Percentiles rank a stretch among this genome's conserved stretches.
phyloP scores from a whole-genome alignment of 2,888 invertebrate genomes.

The Tenthredo amoena region DNA sequence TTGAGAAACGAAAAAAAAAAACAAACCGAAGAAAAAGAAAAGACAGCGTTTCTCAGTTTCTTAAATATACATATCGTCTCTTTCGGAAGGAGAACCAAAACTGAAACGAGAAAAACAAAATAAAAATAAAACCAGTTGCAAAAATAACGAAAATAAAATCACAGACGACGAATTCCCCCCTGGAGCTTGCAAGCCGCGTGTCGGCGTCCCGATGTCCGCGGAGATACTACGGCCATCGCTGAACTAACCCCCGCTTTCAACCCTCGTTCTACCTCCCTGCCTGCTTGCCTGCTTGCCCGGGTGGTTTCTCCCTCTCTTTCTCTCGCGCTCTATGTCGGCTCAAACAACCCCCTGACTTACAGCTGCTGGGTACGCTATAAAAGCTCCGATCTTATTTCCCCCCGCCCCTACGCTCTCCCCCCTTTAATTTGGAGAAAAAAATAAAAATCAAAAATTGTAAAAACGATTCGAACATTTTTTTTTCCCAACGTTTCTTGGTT shows the following conservation, averaged over 20 bases:
- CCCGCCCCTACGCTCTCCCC: too few species aligned
- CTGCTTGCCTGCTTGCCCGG: conserved; percentile 61
- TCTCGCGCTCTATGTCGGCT: conserved; percentile 19
- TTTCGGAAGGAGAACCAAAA: not conserved
- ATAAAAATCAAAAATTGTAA: too few species aligned
- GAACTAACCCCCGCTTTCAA: conserved; percentile 66
- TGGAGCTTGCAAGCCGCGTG: conserved; percentile 59
- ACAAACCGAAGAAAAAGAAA: too few species aligned
- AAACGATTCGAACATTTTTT: too few species aligned
- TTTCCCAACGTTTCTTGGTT: not conserved
- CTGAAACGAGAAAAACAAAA: not conserved
- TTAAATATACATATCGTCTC: not conserved
- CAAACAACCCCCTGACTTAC: conserved; percentile 26
- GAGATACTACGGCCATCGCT: conserved; percentile 71
- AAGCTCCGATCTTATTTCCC: not conserved
- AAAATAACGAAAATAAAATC: not conserved
- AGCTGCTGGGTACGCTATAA: not conserved
- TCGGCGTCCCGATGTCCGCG: conserved; percentile 69
- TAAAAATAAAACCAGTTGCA: not conserved
- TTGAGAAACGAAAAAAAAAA: not conserved
- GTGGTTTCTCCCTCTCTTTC: conserved; percentile 28
- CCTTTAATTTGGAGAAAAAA: not conserved
- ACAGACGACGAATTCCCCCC: conserved; percentile 22
- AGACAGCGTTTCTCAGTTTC: not conserved
- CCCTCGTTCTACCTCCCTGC: conserved; percentile 61